Evolutionary conservation across 2,113 vertebrate genomes (phyloP).

Genomic region (Notothenia coriiceps): DNA sequence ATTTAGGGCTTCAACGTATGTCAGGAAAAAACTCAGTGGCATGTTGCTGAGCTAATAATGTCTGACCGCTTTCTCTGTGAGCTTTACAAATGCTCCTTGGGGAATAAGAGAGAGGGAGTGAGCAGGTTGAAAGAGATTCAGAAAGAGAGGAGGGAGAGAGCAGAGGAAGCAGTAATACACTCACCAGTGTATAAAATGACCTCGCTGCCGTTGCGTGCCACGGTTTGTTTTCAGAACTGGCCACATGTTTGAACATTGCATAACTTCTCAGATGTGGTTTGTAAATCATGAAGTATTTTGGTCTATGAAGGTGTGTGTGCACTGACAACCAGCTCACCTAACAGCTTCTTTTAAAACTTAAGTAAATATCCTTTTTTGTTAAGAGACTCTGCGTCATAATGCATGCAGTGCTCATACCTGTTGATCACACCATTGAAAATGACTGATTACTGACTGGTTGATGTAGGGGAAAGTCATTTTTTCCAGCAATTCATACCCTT

Average conservation of each 20-base stretch:
- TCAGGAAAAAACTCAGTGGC: constrained; percentile 66
- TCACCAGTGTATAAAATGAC: constrained; percentile 62
- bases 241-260: constrained; percentile 83
- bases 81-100: constrained; percentile 58
- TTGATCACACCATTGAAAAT: constrained; percentile 34
- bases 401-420: constrained; percentile 3
- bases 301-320: constrained; percentile 39
- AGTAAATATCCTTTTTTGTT: constrained; percentile 23
- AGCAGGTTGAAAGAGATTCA: constrained; percentile 27
- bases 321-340: constrained; percentile 31
- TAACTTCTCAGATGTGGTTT: constrained; percentile 78
- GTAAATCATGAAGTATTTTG: constrained; percentile 76
- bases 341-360: constrained; percentile 19
- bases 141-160: constrained; percentile 3
- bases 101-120: constrained; percentile 30
- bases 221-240: constrained; percentile 78
- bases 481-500: constrained; percentile 42
- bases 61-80: constrained; percentile 63
- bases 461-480: constrained; percentile 39
- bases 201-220: constrained; percentile 80
- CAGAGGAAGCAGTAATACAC: constrained; percentile 23
- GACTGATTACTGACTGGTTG: constrained; percentile 6
- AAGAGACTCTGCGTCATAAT: constrained; percentile 2
- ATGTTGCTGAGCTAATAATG: constrained; percentile 73
- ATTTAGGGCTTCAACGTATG: constrained; percentile 68